Conservation (phyloP, 2,888 invertebrate species). For the Lordiphosa andalusiaca region DNA sequence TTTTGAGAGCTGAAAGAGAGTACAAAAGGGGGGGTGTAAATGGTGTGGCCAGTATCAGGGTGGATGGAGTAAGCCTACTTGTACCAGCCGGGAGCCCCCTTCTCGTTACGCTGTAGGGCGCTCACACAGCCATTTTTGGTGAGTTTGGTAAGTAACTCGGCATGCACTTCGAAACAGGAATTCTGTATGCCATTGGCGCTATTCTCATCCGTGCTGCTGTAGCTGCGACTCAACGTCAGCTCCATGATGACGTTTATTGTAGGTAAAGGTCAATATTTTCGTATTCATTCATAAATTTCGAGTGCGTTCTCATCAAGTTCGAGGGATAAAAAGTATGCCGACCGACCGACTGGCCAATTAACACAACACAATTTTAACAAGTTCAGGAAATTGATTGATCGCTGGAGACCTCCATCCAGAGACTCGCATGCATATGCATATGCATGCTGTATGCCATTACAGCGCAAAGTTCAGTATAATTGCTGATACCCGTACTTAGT, state of each 20-base stretch:
- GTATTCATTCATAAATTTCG: constrained; percentile 26
- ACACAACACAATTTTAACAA: constrained; percentile 24
- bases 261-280: constrained; percentile 17
- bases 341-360: constrained; percentile 28
- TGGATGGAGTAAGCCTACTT: constrained; percentile 53
- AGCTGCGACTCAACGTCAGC: constrained; percentile 53
- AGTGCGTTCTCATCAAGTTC: constrained; percentile 35
- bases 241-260: constrained; percentile 41
- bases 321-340: constrained; percentile 18
- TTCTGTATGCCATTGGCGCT: constrained; percentile 52
- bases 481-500: no score
- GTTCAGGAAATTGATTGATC: constrained; percentile 26
- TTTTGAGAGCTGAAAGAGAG: constrained; percentile 84
- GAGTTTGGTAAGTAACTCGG: constrained; percentile 31
- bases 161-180: constrained; percentile 37
- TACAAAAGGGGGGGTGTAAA: neutral
- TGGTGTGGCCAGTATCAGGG: no score
- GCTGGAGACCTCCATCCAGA: constrained; percentile 1
- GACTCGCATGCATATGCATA: neutral
- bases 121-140: constrained; percentile 75
- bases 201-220: constrained; percentile 55
- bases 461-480: neutral
- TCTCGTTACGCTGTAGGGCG: constrained; percentile 53
- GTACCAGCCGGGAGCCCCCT: constrained; percentile 52
- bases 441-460: neutral